Evolutionary conservation across 2,797 vertebrate species (phyloP).

Genomic region (Lophius americanus): DNA sequence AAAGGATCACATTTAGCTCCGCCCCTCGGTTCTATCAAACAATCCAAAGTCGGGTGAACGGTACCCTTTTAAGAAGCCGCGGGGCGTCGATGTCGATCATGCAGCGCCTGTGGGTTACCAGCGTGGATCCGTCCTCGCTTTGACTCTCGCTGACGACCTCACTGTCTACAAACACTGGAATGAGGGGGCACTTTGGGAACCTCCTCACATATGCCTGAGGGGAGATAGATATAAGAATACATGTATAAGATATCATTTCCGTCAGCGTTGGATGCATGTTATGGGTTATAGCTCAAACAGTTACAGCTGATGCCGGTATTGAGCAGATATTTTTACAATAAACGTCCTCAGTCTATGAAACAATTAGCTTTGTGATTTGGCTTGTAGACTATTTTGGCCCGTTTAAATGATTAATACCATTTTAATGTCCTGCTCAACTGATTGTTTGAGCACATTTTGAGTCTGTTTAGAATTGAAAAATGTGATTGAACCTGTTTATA

Average conservation of each 20-base stretch:
- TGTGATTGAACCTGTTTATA: too few relatives aligned
- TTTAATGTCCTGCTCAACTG: too few relatives aligned
- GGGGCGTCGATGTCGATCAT: slow-evolving; percentile 93
- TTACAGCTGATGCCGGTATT: too few relatives aligned
- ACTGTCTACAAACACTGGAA: slow-evolving; percentile 95
- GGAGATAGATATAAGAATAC: background rate
- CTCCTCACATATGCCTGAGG: slow-evolving; percentile 90
- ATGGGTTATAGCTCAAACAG: too few relatives aligned
- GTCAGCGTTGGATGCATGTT: too few relatives aligned
- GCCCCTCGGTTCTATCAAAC: background rate
- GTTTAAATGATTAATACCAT: too few relatives aligned
- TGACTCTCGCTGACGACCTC: slow-evolving; percentile 86
- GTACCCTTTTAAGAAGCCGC: slow-evolving; percentile 92
- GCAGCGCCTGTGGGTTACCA: slow-evolving; percentile 88
- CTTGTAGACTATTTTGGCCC: slow-evolving; percentile 6
- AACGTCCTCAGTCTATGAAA: slow-evolving; percentile 1
- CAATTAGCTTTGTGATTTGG: background rate
- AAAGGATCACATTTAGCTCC: background rate
- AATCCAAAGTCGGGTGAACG: background rate
- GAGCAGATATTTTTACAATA: slow-evolving; percentile 8
- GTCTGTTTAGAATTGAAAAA: too few relatives aligned
- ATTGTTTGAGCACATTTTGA: too few relatives aligned
- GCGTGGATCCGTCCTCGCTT: slow-evolving; percentile 85
- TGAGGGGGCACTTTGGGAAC: slow-evolving; percentile 92
- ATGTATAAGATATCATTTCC: background rate